Percentiles rank a stretch among this genome's conserved stretches.
Conservation (phyloP, 2,888 invertebrate species). For the Eupithecia tripunctaria region DNA sequence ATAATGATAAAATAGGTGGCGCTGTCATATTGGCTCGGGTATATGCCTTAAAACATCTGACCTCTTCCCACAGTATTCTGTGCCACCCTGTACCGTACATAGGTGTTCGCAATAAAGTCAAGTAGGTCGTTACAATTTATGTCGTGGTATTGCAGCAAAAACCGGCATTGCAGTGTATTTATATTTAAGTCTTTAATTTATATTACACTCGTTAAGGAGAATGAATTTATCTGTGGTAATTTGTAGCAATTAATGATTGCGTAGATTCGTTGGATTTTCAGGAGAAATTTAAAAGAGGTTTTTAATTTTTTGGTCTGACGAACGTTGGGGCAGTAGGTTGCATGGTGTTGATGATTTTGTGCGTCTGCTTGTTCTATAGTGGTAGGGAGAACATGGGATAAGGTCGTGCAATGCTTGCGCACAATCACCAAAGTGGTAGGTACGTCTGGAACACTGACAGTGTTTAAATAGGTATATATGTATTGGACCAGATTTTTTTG, state of each 20-base stretch:
- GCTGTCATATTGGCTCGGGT: too few relatives aligned
- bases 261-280: neutral
- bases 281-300: neutral
- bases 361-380: too few relatives aligned
- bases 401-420: too few relatives aligned
- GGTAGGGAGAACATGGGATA: too few relatives aligned
- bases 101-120: conserved; percentile 25
- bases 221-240: conserved; percentile 1
- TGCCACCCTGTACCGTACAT: conserved; percentile 9
- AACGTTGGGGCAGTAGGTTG: too few relatives aligned
- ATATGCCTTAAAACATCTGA: too few relatives aligned
- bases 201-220: conserved; percentile 11
- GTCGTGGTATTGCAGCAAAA: conserved; percentile 14
- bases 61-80: neutral
- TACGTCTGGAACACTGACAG: too few relatives aligned
- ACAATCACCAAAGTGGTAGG: too few relatives aligned
- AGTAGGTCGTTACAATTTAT: conserved; percentile 21
- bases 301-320: neutral
- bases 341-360: too few relatives aligned
- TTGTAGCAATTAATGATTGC: neutral
- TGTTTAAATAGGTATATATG: too few relatives aligned
- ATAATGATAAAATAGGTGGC: too few relatives aligned
- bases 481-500: too few relatives aligned
- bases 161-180: conserved; percentile 13
- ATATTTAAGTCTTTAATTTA: conserved; percentile 8